A percentile compares a stretch with the other conserved stretches of the same genome.
Conservation (phyloP, 2,113 vertebrate species). For the Panthera uncia region DNA sequence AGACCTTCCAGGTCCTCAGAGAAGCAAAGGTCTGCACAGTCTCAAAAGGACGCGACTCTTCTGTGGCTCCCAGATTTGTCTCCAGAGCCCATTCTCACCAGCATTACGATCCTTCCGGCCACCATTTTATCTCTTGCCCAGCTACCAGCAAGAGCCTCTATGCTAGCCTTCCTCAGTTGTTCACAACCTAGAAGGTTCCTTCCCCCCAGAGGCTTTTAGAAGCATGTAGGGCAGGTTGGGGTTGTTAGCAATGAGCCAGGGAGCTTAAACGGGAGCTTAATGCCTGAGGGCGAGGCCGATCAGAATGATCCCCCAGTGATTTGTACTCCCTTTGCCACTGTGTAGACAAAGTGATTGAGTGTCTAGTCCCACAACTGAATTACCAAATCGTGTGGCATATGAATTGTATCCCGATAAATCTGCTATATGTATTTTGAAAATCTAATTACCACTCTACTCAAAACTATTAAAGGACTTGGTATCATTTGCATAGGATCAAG, state of each 20-base stretch:
- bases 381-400: background rate
- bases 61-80: background rate
- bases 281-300: rapidly evolving
- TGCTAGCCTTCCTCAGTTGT: too few relatives aligned
- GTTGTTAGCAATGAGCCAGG: background rate
- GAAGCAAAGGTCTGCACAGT: background rate
- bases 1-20: background rate
- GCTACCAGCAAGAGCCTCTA: background rate
- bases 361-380: background rate
- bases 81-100: rapidly evolving
- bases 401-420: background rate
- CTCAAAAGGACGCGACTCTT: background rate
- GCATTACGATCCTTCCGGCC: background rate
- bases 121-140: background rate
- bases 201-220: background rate
- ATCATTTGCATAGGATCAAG: background rate
- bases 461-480: background rate
- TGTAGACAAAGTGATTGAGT: background rate
- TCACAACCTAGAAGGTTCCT: background rate
- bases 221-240: background rate
- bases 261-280: background rate
- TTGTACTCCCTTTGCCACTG: background rate
- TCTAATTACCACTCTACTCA: background rate
- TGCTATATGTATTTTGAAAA: background rate
- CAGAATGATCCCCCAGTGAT: background rate